Percentiles rank a stretch among this genome's conserved stretches.
phyloP scores from a whole-genome alignment of 2,113 vertebrate genomes.

The Himantopus leucocephalus region DNA sequence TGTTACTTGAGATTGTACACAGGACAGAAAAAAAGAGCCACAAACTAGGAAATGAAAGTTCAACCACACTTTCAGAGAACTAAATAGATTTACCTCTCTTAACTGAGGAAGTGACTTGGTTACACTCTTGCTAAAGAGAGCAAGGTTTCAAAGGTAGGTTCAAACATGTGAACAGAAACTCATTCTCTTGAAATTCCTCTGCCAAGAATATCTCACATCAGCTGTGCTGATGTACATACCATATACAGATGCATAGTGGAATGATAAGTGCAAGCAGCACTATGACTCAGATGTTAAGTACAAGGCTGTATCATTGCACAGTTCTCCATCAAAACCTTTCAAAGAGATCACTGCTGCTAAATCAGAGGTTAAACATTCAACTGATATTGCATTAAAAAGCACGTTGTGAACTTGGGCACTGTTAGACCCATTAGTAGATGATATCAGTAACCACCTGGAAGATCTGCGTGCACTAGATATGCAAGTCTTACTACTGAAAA shows the following conservation, averaged over 20 bases:
- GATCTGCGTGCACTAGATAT: fast-evolving
- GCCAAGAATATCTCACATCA: not conserved
- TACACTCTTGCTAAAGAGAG: not conserved
- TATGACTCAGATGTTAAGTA: not conserved
- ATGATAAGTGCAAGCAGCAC: not conserved
- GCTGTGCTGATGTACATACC: not conserved
- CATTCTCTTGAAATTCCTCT: not conserved
- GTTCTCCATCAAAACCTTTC: not conserved
- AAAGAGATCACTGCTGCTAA: not conserved
- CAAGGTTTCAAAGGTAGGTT: not conserved
- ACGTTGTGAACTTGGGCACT: not conserved
- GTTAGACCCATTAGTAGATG: not conserved
- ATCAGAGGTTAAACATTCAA: not conserved
- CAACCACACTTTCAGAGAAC: not conserved
- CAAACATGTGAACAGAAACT: not conserved
- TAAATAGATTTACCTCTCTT: not conserved
- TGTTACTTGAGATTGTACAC: not conserved
- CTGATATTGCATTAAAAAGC: not conserved
- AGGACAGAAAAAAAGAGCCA: not conserved
- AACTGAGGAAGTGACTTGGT: not conserved
- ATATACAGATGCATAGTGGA: not conserved
- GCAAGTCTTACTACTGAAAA: not conserved
- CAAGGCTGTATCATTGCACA: not conserved
- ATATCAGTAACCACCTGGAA: not conserved
- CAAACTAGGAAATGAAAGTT: not conserved